Percentiles rank a stretch among this genome's conserved stretches.
Evolutionary conservation across 2,113 vertebrate genomes (phyloP).

Genomic region (Rhombomys opimus): DNA sequence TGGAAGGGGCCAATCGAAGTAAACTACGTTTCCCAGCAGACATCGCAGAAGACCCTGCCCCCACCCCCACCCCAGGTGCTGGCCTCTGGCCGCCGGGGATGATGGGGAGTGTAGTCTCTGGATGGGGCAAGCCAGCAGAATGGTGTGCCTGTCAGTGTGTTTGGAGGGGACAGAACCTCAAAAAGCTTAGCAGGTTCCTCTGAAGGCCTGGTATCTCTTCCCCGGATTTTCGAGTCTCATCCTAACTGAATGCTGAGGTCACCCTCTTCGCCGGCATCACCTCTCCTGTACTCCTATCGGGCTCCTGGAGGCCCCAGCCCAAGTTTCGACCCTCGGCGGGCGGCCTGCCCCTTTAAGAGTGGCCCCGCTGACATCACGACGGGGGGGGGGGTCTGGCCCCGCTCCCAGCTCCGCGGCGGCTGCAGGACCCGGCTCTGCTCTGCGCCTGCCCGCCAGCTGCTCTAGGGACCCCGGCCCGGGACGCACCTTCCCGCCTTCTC

Average conservation of each 20-base stretch:
- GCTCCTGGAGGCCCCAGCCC: background rate
- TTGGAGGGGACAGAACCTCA: slow-evolving; percentile 29
- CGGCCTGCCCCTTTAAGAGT: slow-evolving; percentile 81
- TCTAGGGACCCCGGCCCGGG: slow-evolving; percentile 71
- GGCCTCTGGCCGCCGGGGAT: slow-evolving; percentile 38
- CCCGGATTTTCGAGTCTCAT: background rate
- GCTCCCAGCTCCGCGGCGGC: slow-evolving; percentile 78
- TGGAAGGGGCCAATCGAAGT: background rate
- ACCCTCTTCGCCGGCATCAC: background rate
- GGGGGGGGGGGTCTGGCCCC: slow-evolving; percentile 67
- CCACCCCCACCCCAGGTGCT: background rate
- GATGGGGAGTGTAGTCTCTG: slow-evolving; percentile 77
- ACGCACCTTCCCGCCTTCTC: slow-evolving; percentile 62
- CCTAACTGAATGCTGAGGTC: background rate
- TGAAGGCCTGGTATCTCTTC: background rate
- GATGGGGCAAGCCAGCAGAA: background rate
- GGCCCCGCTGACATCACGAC: slow-evolving; percentile 84
- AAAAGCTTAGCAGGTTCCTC: slow-evolving; percentile 18
- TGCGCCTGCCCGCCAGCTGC: slow-evolving; percentile 73
- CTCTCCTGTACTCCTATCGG: background rate
- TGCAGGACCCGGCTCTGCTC: slow-evolving; percentile 80
- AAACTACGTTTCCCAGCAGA: slow-evolving; percentile 75
- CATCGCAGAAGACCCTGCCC: slow-evolving; percentile 38
- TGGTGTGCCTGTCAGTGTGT: slow-evolving; percentile 8
- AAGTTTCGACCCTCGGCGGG: slow-evolving; percentile 69